Evolutionary conservation across 2,113 vertebrate genomes (phyloP).

Genomic region (Pseudorasbora parva): DNA sequence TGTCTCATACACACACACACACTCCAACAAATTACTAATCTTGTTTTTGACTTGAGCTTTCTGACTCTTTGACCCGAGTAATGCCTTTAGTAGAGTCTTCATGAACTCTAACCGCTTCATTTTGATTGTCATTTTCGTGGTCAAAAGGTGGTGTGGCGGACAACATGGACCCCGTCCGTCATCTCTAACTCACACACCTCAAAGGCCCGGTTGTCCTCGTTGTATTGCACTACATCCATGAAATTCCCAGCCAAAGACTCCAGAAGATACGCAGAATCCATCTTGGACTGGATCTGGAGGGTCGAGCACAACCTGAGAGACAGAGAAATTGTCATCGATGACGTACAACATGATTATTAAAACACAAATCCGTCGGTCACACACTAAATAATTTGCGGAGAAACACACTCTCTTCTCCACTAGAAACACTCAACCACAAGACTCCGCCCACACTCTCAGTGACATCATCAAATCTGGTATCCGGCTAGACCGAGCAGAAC

Average conservation of each 20-base stretch:
- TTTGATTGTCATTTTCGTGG: neutral
- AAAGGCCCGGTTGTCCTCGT: constrained; percentile 72
- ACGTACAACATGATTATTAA: neutral
- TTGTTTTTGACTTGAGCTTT: neutral
- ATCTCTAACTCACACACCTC: constrained; percentile 65
- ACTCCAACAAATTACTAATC: constrained; percentile 42
- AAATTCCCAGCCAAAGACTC: constrained; percentile 72
- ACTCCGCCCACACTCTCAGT: neutral
- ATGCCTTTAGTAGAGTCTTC: neutral
- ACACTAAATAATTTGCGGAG: neutral
- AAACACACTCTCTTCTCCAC: neutral
- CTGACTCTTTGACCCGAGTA: neutral
- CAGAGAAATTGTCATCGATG: neutral
- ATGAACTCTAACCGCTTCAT: neutral
- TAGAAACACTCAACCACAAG: neutral
- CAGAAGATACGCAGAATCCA: constrained; percentile 68
- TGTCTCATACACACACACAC: constrained; percentile 43
- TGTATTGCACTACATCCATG: constrained; percentile 73
- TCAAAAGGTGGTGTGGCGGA: neutral
- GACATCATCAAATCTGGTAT: constrained; percentile 9
- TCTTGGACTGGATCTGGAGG: constrained; percentile 66
- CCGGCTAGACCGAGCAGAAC: neutral
- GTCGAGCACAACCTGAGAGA: constrained; percentile 68
- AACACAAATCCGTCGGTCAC: neutral
- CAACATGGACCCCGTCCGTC: too few relatives aligned